A percentile compares a stretch with the other conserved stretches of the same genome.
phyloP scores from a whole-genome alignment of 1,140 invertebrate species.

The Conopomorpha cramerella region DNA sequence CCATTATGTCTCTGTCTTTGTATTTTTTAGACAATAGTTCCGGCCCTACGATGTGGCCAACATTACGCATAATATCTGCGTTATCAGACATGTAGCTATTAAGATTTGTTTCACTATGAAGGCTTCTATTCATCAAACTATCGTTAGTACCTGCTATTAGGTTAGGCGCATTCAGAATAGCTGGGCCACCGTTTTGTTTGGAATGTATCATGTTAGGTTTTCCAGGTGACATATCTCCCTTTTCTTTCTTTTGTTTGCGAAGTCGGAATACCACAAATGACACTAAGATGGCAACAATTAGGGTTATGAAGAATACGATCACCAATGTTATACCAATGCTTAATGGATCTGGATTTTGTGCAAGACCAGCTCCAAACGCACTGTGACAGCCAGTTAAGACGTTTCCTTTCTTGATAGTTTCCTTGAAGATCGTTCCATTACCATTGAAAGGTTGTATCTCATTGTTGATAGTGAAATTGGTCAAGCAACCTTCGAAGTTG shows the following conservation, averaged over 20 bases:
- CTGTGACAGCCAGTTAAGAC: constrained; percentile 71
- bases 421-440: constrained; percentile 77
- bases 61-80: constrained; percentile 69
- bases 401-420: constrained; percentile 71
- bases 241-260: constrained; percentile 83
- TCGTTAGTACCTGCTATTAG: constrained; percentile 62
- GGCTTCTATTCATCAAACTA: constrained; percentile 60
- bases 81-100: constrained; percentile 67
- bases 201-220: constrained; percentile 64
- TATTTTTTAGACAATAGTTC: constrained; percentile 85
- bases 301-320: constrained; percentile 90
- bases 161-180: constrained; percentile 60
- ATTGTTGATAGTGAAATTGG: constrained; percentile 87
- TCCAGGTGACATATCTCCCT: constrained; percentile 63
- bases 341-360: constrained; percentile 80
- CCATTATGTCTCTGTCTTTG: constrained; percentile 80
- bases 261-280: constrained; percentile 89
- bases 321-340: constrained; percentile 91
- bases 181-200: constrained; percentile 68
- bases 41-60: constrained; percentile 75
- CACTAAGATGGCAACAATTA: constrained; percentile 84
- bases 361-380: constrained; percentile 72
- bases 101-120: constrained; percentile 63
- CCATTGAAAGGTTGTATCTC: constrained; percentile 89
- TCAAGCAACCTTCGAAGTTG: constrained; percentile 85